Evolutionary conservation across 2,113 vertebrate genomes (phyloP).

Genomic region (Cynocephalus volans): DNA sequence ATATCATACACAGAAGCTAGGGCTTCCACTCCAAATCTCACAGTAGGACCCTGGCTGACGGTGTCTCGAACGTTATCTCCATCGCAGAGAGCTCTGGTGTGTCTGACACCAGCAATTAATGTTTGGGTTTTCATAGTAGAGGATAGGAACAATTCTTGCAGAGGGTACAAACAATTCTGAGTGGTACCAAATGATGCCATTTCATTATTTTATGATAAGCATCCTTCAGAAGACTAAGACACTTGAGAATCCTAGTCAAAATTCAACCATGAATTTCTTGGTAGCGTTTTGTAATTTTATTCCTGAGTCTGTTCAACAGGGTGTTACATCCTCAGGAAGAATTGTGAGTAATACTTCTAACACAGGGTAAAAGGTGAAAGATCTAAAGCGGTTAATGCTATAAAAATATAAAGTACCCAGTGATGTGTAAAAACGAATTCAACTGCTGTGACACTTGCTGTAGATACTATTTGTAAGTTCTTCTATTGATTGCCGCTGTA

Average conservation of each 20-base stretch:
- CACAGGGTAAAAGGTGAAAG: neutral
- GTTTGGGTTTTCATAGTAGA: neutral
- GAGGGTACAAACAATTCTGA: neutral
- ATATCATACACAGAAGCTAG: too few relatives aligned
- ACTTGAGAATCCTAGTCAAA: neutral
- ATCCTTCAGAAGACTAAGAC: neutral
- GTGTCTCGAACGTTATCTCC: neutral
- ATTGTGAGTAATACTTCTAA: neutral
- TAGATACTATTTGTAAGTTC: neutral
- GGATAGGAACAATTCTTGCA: neutral
- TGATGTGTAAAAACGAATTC: neutral
- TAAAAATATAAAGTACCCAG: neutral
- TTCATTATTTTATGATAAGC: neutral
- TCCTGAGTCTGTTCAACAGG: neutral
- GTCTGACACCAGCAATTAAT: neutral
- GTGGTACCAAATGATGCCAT: neutral
- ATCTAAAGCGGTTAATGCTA: neutral
- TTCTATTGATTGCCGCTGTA: neutral
- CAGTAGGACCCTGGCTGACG: neutral
- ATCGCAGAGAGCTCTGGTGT: too few relatives aligned
- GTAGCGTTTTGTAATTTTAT: slow-evolving; percentile 32
- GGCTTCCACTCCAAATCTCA: neutral
- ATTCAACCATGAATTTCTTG: neutral
- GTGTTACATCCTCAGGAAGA: neutral
- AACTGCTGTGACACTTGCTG: neutral